Conservation (phyloP, 2,797 vertebrate species). For the Petrocephalus schoutedeni region DNA sequence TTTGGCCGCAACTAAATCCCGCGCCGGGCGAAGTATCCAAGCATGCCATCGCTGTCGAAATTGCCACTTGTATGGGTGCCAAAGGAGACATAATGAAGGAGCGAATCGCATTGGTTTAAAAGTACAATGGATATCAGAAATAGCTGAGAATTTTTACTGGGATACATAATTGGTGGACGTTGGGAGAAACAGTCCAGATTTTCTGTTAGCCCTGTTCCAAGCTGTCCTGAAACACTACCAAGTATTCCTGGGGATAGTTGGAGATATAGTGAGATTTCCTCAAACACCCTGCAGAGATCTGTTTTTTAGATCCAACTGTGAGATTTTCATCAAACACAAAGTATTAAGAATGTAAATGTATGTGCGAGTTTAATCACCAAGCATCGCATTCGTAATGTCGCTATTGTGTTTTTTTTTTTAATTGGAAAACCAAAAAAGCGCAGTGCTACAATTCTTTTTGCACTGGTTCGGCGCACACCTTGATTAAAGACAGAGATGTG, state of each 20-base stretch:
- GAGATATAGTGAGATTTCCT: neutral
- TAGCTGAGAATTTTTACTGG: neutral
- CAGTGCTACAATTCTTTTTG: neutral
- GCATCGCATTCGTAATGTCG: neutral
- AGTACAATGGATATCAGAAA: neutral
- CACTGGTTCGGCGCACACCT: neutral
- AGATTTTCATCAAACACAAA: constrained; percentile 1
- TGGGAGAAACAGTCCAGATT: constrained; percentile 1
- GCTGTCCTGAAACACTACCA: constrained; percentile 2
- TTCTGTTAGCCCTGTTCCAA: neutral
- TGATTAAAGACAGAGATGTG: constrained; percentile 30
- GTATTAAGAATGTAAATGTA: constrained; percentile 1
- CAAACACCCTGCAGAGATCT: constrained; percentile 10
- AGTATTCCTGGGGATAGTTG: neutral
- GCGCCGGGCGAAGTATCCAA: neutral
- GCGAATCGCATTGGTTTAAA: neutral
- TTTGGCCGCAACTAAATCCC: neutral
- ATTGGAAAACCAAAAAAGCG: neutral
- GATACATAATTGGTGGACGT: neutral
- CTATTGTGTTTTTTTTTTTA: neutral
- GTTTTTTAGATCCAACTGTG: constrained; percentile 16
- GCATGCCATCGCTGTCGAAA: neutral
- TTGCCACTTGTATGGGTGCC: neutral
- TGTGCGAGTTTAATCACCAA: constrained; percentile 1
- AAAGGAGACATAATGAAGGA: neutral